Evolutionary conservation across 2,113 vertebrate species (phyloP).

Genomic region (Daboia siamensis): DNA sequence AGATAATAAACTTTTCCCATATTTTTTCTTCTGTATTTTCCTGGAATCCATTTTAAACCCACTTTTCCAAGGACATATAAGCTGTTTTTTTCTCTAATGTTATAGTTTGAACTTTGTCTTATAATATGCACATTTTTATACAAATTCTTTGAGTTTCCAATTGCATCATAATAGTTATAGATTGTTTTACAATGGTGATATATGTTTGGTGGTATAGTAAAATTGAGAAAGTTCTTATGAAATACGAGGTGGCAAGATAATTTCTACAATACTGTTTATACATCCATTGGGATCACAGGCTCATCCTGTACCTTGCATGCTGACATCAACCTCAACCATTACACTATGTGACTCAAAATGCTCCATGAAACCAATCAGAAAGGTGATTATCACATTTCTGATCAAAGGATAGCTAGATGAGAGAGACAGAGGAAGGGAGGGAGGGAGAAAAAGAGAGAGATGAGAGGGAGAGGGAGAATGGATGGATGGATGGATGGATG

Average conservation of each 20-base stretch:
- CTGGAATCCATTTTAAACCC: neutral
- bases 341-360: neutral
- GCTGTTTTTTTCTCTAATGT: neutral
- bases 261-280: neutral
- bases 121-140: neutral
- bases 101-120: neutral
- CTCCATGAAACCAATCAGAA: neutral
- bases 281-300: neutral
- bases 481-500: neutral
- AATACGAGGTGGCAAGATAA: neutral
- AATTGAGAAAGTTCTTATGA: no score
- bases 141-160: neutral
- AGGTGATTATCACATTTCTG: neutral
- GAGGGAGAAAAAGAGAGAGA: accelerated
- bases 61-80: neutral
- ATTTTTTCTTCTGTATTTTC: neutral
- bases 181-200: neutral
- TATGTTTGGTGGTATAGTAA: no score
- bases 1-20: neutral
- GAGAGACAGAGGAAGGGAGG: neutral
- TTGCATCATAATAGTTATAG: neutral
- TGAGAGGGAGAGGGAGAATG: no score
- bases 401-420: neutral
- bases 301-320: neutral
- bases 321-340: neutral